phyloP scores from a whole-genome alignment of 2,888 invertebrate species.

The Apotomis capreana region DNA sequence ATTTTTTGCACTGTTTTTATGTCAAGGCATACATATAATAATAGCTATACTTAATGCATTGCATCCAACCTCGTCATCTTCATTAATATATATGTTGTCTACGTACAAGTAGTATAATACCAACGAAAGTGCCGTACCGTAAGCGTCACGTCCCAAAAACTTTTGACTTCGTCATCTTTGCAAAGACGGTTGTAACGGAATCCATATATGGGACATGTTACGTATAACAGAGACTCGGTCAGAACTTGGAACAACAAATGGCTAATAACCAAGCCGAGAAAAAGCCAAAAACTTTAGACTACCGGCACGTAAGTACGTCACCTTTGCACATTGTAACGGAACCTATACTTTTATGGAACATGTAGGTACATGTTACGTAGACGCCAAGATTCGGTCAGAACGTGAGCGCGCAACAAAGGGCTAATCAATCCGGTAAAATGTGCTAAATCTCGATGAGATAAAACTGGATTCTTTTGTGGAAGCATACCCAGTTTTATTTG shows the following conservation, averaged over 20 bases:
- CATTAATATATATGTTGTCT: background rate
- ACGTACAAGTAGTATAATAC: constrained; percentile 30
- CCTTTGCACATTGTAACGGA: too few relatives aligned
- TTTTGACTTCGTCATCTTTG: constrained; percentile 54
- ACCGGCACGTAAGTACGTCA: too few relatives aligned
- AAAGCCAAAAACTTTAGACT: background rate
- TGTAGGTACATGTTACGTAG: too few relatives aligned
- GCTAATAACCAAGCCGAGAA: constrained; percentile 41
- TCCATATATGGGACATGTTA: constrained; percentile 48
- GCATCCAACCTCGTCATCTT: constrained; percentile 25
- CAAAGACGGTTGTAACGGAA: constrained; percentile 54
- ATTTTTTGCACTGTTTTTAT: constrained; percentile 4
- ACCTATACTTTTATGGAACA: too few relatives aligned
- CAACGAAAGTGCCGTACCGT: constrained; percentile 63
- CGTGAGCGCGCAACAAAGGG: constrained; percentile 28
- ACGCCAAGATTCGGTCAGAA: too few relatives aligned
- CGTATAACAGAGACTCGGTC: constrained; percentile 48
- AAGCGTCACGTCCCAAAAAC: constrained; percentile 71
- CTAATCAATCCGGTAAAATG: constrained; percentile 41
- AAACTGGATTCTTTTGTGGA: background rate
- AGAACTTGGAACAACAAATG: constrained; percentile 45
- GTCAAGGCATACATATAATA: background rate
- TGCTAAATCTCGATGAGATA: constrained; percentile 10
- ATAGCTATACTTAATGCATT: constrained; percentile 5
- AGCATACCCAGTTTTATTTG: background rate